A percentile compares a stretch with the other conserved stretches of the same genome.
phyloP scores from a whole-genome alignment of 2,113 vertebrate species.

The Octodon degus region DNA sequence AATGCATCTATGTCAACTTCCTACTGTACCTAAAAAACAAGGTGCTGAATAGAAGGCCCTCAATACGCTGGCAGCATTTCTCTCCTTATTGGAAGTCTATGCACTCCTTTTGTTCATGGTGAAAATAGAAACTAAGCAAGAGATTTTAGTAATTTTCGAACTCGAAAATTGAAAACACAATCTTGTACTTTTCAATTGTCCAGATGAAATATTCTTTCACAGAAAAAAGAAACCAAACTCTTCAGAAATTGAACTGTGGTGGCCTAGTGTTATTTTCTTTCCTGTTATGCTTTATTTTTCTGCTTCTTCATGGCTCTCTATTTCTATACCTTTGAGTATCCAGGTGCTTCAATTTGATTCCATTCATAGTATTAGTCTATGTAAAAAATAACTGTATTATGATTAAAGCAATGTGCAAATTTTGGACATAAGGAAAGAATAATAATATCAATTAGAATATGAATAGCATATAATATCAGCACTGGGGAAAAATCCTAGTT shows the following conservation, averaged over 20 bases:
- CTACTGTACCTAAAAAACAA: neutral
- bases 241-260: slow-evolving; percentile 41
- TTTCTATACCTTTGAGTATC: neutral
- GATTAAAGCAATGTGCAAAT: neutral
- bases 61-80: neutral
- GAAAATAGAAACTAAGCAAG: slow-evolving; percentile 56
- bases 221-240: neutral
- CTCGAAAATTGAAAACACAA: slow-evolving; percentile 58
- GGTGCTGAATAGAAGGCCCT: neutral
- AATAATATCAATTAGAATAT: neutral
- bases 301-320: neutral
- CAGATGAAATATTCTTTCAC: slow-evolving; percentile 20
- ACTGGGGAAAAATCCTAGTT: neutral
- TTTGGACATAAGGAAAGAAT: neutral
- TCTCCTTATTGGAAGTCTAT: slow-evolving; percentile 27
- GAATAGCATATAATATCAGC: neutral
- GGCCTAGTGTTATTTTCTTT: slow-evolving; percentile 3
- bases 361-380: neutral
- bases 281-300: slow-evolving; percentile 21
- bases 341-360: neutral
- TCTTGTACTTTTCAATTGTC: slow-evolving; percentile 55
- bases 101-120: neutral
- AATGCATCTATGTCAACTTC: neutral
- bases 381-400: neutral
- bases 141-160: slow-evolving; percentile 65